Evolutionary conservation across 2,113 vertebrate genomes (phyloP), one percentile per base, ranked within the genome.

Genomic region (Synodontis membranacea): DNA sequence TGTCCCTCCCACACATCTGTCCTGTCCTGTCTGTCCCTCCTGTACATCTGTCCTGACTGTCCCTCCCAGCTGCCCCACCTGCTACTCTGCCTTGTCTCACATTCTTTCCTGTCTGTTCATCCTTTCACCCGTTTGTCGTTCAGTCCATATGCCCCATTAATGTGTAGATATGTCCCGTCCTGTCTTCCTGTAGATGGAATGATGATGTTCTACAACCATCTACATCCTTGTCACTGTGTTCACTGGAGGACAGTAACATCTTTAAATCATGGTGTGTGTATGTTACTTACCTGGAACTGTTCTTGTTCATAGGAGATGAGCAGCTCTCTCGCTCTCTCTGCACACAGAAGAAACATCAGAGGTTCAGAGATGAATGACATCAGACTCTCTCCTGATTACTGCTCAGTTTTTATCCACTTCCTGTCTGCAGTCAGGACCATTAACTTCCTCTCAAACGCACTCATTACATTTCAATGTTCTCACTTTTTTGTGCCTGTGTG

Each of bases 251-350:
- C 2, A 80, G 19, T n/a, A n/a, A n/a, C n/a, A 80, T 31, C n/a
- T 70, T 17, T 34, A 31, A 34, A 19, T 34, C 75, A 28, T 52
- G 46, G 82, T 75, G 83, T 84, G 52, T 84, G 60, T 66, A 4
- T 54, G 11, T 68, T 44, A 52, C 62, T 93, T 94, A 97, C 96
- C 94, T 95, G 94, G 90, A 95, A 96, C 80, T 96, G 97, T 78
- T 97, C 96, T 37, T 95, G 96, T 90, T 96, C 96, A 81, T 95
- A 99, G 4, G 96, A 96, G 1, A 95, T 92, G 89, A 99, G 91
- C 44, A 97, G 91, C 52, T 96, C 95, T 84, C 95, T 93, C 42
- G 95, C 93, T 88, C 93, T 96, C 89, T 96, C 96, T 96, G 91
- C 50, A 23, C 76, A 86, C 50, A 54, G 10, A 87, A 14, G 4